Percentiles rank a stretch among this genome's conserved stretches.
Evolutionary conservation across 1,140 invertebrate species (phyloP).

Genomic region (Microplitis mediator): DNA sequence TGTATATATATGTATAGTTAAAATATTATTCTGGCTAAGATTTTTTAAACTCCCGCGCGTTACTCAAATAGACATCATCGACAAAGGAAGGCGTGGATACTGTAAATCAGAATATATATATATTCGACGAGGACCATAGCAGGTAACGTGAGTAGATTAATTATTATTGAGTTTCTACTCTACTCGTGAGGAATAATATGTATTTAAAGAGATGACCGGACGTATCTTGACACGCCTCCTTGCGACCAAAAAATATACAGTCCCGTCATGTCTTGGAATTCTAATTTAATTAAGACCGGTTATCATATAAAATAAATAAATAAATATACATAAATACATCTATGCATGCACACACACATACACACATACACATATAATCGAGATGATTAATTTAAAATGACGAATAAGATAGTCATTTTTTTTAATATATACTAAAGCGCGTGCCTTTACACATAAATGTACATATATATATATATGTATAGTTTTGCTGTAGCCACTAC

Average conservation of each 20-base stretch:
- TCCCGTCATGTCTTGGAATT: constrained; percentile 36
- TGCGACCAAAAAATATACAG: neutral
- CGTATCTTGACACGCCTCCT: neutral
- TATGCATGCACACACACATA: neutral
- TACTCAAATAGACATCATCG: neutral
- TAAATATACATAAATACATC: too few species aligned
- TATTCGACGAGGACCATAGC: neutral
- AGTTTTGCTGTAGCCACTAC: too few species aligned
- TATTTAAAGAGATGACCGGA: constrained; percentile 16
- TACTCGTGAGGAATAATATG: constrained; percentile 4
- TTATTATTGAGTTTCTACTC: constrained; percentile 29
- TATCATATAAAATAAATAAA: neutral
- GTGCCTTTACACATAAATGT: neutral
- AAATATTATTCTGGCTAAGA: neutral
- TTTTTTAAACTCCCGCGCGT: neutral
- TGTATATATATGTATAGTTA: neutral
- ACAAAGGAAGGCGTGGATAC: constrained; percentile 31
- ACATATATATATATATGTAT: neutral
- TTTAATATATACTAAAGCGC: neutral
- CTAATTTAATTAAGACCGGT: constrained; percentile 55
- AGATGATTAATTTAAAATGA: constrained; percentile 11
- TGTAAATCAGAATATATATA: constrained; percentile 40
- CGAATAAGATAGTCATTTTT: neutral
- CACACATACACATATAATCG: neutral
- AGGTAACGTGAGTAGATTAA: constrained; percentile 31